Evolutionary conservation across 2,113 vertebrate species (phyloP), one percentile per base, ranked within the genome.

Genomic region (Cyanocitta stelleri): DNA sequence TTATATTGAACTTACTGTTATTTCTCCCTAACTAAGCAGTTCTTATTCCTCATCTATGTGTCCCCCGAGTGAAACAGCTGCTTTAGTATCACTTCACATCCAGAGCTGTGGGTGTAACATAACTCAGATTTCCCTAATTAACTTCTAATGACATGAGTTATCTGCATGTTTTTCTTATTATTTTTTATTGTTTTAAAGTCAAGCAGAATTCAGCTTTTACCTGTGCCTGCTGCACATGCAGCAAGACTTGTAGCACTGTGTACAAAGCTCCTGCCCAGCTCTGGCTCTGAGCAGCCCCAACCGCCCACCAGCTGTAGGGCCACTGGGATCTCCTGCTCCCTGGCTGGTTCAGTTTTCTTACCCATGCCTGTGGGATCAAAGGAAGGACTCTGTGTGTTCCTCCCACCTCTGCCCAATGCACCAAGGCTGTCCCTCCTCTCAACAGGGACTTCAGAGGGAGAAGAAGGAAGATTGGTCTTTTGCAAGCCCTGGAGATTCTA

Each of bases 71-170:
- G 61, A 92, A 96, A 93, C 87, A 95, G 89, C 76, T 96, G 90
- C 76, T 95, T 92, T 86, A 92, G 82, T 64, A 86, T 64, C 88
- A 84, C 63, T 93, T 79, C 11, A 10, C 66, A 94, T 77, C 39
- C 80, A 64, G 79, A 93, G 85, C 56, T 49, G 33, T 71, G 85
- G 56, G 85, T 93, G 39, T 72, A 91, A 61, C 77, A 89, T 64
- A 89, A 93, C 41, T 79, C 84, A 74, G 56, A 37, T 67, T 96
- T 96, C 95, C 86, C 92, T 87, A 96, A 95, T 95, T 93, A 93
- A 90, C 83, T 71, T 88, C 76, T 96, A 97, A 93, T 89, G 88
- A 90, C 88, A 93, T 11, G 1, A 89, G 43, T 78, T 87, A 95
- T 86, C 79, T 88, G 37, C 80, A 92, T 1, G 4, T 72, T 92